phyloP scores from a whole-genome alignment of 2,888 invertebrate species.

The Yponomeuta malinellus region DNA sequence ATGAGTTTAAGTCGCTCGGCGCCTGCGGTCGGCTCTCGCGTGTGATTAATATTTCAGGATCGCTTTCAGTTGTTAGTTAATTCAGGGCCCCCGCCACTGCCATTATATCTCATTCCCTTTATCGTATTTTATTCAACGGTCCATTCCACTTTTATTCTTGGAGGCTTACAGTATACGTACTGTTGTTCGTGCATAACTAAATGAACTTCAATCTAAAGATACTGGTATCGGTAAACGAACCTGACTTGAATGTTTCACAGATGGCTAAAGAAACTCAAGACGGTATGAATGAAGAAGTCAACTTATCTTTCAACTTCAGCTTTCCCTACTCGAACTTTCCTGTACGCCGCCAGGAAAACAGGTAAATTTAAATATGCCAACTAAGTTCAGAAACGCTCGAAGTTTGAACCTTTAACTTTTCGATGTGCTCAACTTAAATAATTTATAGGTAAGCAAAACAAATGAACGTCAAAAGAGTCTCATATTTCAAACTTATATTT shows the following conservation, averaged over 20 bases:
- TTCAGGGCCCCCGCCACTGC: background rate
- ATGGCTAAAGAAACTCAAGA: slow-evolving; percentile 47
- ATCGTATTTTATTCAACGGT: slow-evolving; percentile 36
- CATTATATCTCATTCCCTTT: slow-evolving; percentile 31
- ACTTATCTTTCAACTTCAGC: slow-evolving; percentile 50
- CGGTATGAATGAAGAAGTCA: slow-evolving; percentile 22
- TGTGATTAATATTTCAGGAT: too few species aligned
- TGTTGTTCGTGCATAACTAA: too few species aligned
- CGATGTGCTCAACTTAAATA: too few species aligned
- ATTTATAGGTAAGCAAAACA: too few species aligned
- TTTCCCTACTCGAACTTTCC: slow-evolving; percentile 43
- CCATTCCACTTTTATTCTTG: background rate
- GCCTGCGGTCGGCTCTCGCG: too few species aligned
- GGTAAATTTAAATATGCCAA: slow-evolving; percentile 30
- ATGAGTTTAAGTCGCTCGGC: too few species aligned
- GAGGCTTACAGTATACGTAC: background rate
- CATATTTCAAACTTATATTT: too few species aligned
- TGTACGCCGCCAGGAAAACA: slow-evolving; percentile 55
- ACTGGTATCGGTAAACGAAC: too few species aligned
- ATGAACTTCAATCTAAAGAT: too few species aligned
- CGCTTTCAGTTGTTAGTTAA: background rate
- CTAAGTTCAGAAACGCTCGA: too few species aligned
- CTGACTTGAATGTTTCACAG: slow-evolving; percentile 28
- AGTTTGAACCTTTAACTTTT: too few species aligned
- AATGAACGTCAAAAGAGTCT: too few species aligned